Conservation (phyloP, 2,797 vertebrate genomes). For the Sparidentex hasta region DNA sequence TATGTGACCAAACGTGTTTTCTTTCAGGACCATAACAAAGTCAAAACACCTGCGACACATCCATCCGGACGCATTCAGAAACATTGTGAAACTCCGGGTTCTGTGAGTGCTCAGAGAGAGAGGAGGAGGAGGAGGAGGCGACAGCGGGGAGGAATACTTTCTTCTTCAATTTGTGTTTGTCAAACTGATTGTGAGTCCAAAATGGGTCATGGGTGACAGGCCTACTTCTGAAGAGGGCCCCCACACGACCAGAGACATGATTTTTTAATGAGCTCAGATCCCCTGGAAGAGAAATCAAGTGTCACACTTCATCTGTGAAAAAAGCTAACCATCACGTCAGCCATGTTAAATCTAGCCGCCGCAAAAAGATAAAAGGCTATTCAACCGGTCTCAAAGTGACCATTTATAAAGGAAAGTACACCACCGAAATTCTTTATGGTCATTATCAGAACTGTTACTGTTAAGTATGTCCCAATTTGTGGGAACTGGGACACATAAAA, state of each 20-base stretch:
- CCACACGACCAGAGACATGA: conserved; percentile 44
- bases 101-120: conserved; percentile 88
- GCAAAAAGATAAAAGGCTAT: neutral
- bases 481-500: conserved; percentile 45
- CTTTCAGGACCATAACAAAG: conserved; percentile 92
- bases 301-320: conserved; percentile 33
- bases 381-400: conserved; percentile 16
- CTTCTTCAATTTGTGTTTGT: conserved; percentile 31
- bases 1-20: conserved; percentile 13
- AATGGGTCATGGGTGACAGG: conserved; percentile 68
- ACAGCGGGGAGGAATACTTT: neutral
- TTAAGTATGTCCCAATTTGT: conserved; percentile 43
- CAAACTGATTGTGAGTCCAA: conserved; percentile 50
- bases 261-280: conserved; percentile 66
- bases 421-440: conserved; percentile 12
- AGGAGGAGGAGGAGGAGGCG: no score
- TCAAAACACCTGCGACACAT: conserved; percentile 91
- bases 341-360: conserved; percentile 10
- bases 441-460: conserved; percentile 21
- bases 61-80: conserved; percentile 89
- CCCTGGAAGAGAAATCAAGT: conserved; percentile 47
- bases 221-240: conserved; percentile 47
- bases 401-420: conserved; percentile 2
- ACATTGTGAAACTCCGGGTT: conserved; percentile 88
- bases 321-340: neutral